phyloP scores from a whole-genome alignment of 2,113 vertebrate genomes.

The Myocastor coypus region DNA sequence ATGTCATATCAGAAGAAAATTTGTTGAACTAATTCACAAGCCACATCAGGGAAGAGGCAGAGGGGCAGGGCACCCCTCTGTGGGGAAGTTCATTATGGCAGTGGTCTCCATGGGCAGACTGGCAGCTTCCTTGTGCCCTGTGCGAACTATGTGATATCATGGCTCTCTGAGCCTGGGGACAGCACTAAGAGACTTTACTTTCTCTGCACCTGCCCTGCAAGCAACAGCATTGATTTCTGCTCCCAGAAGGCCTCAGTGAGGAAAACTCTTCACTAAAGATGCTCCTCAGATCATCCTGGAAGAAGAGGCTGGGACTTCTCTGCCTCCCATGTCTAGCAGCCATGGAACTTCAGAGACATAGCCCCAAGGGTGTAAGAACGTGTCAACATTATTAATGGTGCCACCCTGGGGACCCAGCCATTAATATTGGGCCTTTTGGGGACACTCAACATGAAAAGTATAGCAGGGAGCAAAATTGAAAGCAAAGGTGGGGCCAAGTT shows the following conservation, averaged over 20 bases:
- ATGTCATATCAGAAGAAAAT: too few species aligned
- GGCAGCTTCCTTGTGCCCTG: slow-evolving; percentile 62
- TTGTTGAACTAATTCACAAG: too few species aligned
- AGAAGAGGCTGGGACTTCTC: slow-evolving; percentile 47
- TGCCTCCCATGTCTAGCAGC: slow-evolving; percentile 61
- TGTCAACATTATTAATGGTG: not conserved
- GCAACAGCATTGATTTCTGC: slow-evolving; percentile 68
- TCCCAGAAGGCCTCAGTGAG: slow-evolving; percentile 72
- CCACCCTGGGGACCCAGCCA: not conserved
- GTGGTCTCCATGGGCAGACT: slow-evolving; percentile 63
- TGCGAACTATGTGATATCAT: slow-evolving; percentile 62
- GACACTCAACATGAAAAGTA: not conserved
- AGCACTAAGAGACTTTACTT: slow-evolving; percentile 79
- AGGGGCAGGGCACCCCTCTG: not conserved
- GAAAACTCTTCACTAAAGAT: slow-evolving; percentile 68
- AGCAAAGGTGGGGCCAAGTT: not conserved
- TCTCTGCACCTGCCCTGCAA: slow-evolving; percentile 77
- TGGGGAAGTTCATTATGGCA: not conserved
- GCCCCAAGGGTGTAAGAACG: not conserved
- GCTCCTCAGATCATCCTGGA: not conserved
- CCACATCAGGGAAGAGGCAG: too few species aligned
- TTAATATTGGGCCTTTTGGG: not conserved
- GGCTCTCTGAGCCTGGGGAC: slow-evolving; percentile 52
- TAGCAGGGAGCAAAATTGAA: not conserved
- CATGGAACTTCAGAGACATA: not conserved